Evolutionary conservation across 2,113 vertebrate genomes (phyloP), one percentile per base, ranked within the genome.

Genomic region (Chionis minor): DNA sequence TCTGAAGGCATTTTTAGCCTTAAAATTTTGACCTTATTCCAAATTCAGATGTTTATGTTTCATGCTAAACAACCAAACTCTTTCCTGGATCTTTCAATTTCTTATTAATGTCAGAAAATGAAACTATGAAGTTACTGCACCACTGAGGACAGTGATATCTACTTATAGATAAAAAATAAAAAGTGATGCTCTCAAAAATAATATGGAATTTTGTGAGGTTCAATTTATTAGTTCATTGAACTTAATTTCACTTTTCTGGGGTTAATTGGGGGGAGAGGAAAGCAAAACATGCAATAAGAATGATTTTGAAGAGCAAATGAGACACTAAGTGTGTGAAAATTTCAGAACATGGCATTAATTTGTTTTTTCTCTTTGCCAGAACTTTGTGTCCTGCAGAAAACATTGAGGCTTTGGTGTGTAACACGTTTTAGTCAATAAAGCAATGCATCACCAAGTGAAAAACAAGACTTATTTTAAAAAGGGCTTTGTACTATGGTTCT

Each of bases 401-500:
- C 33, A 30, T 67, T 56, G 54, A 78, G 47, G 4, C 40, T 92
- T 93, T 91, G 38, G 87, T 91, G n/a, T 49, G 35, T 79, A 94
- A 86, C n/a, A 40, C 32, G 23, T 89, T 63, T 94, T 82, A 74
- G 95, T 93, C 82, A 95, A 91, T 95, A 97, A 95, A 91, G 52
- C 32, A 90, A 94, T 96, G 80, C 62, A 95, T 97, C 97, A 97
- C 67, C 81, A 96, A 94, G 69, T 58, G 52, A 95, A 88, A 96
- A 92, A 38, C 12, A 75, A 81, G 47, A 58, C 72, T 91, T 90
- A 83, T 96, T 96, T 95, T 54, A 47, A 59, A 91, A 81, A 65
- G 9, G n/a, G 2, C 8, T 91, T 79, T 87, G 27, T 59, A 66
- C 85, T 93, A 49, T 92, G 83, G 82, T 97, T 96, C 75, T 87